Evolutionary conservation across 2,888 invertebrate genomes (phyloP), one percentile per base, ranked within the genome.

Genomic region (Magallana nippona): DNA sequence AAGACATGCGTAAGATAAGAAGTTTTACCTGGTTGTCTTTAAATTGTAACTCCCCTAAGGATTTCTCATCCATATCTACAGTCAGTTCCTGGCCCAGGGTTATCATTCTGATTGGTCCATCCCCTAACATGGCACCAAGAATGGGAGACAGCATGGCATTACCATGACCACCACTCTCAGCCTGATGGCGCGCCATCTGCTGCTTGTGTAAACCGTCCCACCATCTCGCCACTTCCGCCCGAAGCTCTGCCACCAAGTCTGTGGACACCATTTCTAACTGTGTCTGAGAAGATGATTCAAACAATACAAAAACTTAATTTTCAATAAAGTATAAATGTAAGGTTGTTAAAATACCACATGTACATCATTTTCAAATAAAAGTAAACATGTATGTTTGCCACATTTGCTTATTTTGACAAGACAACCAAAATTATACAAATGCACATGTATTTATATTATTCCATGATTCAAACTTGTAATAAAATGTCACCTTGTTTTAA

Each of bases 201-300:
- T 92, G 92, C 86, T 90, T 91, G 89, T 93, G 93, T 22, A 93
- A 86, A 3, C 89, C 88, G 87, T 98, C 98, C 97, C 98, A 98
- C 98, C 98, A 98, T 89, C 97, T 97, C n/a, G 97, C 97, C 83
- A 98, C 97, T 95, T 98, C 98, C 0, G 98, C 98, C 87, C 98
- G 95, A 82, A 98, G 95, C 94, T 98, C 98, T 3, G 98, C 98
- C 55, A 98, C 96, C 87, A 97, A 96, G 95, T 98, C 98, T n/a
- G 96, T 96, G 71, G 96, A 96, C 88, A 97, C 96, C 94, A 98
- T 95, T 89, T 97, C 96, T 17, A 98, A 95, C 27, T 96, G 95
- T 27, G 97, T 97, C 94, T 94, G 89, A 13, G 78, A 82, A 71
- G 32, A 13, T 15, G 32, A 0, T 27, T 15, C 22, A 27, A 32